Conservation (phyloP, 2,888 invertebrate species). For the Nesidiocoris tenuis region DNA sequence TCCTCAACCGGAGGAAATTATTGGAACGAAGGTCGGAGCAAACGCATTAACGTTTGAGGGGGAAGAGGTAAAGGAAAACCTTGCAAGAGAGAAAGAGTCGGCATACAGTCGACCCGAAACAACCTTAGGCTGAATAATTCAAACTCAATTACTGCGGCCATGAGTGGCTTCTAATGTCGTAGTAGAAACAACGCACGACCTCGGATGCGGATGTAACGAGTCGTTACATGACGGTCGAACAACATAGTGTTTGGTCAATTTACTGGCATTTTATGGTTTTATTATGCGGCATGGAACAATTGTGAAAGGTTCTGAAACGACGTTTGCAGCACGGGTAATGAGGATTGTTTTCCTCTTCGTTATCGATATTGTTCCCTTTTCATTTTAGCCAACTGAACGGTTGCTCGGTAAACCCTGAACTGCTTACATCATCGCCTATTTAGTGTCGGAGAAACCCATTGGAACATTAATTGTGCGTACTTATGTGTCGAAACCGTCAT, state of each 20-base stretch:
- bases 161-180: conserved; percentile 16
- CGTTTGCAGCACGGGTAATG: too few relatives aligned
- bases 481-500: too few relatives aligned
- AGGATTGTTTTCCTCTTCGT: too few relatives aligned
- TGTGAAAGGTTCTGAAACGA: too few relatives aligned
- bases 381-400: too few relatives aligned
- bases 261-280: neutral
- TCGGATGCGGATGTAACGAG: too few relatives aligned
- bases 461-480: too few relatives aligned
- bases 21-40: neutral
- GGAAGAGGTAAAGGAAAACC: neutral
- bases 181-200: neutral
- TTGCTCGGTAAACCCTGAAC: too few relatives aligned
- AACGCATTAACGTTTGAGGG: neutral
- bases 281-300: neutral
- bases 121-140: conserved; percentile 15
- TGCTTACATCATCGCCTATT: too few relatives aligned
- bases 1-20: neutral
- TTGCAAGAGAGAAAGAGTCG: neutral
- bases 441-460: too few relatives aligned
- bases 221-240: neutral
- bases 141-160: conserved; percentile 12
- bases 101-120: neutral
- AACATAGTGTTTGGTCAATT: neutral
- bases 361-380: too few relatives aligned